These are phyloP conservation scores for Chaetodon trifasciatus DNA, from an alignment of 2,797 vertebrate genomes.

Conservation along the genomic window DNA sequence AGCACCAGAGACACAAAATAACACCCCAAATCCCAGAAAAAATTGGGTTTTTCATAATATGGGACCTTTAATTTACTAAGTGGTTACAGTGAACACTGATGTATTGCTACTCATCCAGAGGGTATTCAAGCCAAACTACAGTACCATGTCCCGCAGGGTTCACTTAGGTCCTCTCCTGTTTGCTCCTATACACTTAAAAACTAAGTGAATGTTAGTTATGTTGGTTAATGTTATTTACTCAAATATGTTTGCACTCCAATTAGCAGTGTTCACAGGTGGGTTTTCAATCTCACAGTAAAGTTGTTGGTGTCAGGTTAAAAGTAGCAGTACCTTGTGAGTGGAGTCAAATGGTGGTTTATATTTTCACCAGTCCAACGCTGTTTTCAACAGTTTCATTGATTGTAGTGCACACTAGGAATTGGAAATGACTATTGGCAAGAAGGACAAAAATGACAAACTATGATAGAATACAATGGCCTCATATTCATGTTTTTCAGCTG, in stretches of 20 bases:
- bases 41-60: too few species aligned
- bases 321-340: constrained; percentile 4
- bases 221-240: too few species aligned
- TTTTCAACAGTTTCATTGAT: constrained; percentile 22
- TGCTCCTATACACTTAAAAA: constrained; percentile 15
- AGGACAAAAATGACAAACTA: constrained; percentile 22
- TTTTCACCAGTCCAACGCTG: constrained; percentile 15
- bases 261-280: not conserved
- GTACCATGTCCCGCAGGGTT: too few species aligned
- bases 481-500: constrained; percentile 20
- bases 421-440: constrained; percentile 31
- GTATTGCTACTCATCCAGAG: not conserved
- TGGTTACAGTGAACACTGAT: not conserved
- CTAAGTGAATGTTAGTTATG: too few species aligned
- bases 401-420: not conserved
- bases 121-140: not conserved
- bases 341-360: constrained; percentile 29
- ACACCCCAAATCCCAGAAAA: too few species aligned
- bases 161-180: constrained; percentile 8
- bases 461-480: constrained; percentile 10
- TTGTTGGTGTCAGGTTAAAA: constrained; percentile 25
- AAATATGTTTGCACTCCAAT: constrained; percentile 31
- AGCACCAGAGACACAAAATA: too few species aligned
- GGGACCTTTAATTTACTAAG: not conserved
- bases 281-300: constrained; percentile 22